phyloP scores from a whole-genome alignment of 2,797 vertebrate species.

The Dryobates pubescens region DNA sequence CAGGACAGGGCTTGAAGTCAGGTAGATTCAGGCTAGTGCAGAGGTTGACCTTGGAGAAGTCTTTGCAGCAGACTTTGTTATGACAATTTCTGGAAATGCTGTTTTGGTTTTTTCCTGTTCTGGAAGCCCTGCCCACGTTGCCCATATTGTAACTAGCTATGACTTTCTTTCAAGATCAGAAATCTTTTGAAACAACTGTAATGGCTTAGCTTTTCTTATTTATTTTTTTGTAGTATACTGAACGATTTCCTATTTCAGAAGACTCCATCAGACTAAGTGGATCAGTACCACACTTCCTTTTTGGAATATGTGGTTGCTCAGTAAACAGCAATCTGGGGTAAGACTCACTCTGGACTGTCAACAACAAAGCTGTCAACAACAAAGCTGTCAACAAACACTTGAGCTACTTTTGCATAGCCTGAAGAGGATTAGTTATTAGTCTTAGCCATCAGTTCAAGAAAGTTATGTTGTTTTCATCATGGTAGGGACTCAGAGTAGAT shows the following conservation, averaged over 20 bases:
- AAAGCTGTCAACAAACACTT: not conserved
- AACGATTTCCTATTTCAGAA: not conserved
- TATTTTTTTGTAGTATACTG: not conserved
- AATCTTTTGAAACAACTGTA: not conserved
- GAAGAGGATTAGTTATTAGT: not conserved
- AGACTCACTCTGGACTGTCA: not conserved
- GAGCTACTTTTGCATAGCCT: not conserved
- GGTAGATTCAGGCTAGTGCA: not conserved
- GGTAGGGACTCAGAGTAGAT: not conserved
- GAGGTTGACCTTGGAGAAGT: not conserved
- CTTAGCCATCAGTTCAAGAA: not conserved
- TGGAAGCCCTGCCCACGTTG: not conserved
- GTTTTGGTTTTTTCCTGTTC: not conserved
- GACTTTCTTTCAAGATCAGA: not conserved
- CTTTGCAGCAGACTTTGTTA: not conserved
- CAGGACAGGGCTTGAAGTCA: conserved; percentile 48
- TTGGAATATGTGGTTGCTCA: not conserved
- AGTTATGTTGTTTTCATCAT: not conserved
- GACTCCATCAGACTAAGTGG: not conserved
- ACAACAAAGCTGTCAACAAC: not conserved
- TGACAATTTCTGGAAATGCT: not conserved
- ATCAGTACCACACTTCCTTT: not conserved
- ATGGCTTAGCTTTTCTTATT: not conserved
- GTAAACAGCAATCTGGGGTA: not conserved
- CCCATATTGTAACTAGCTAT: not conserved